Conservation (phyloP, 2,888 invertebrate genomes). For the Mechanitis messenoides region DNA sequence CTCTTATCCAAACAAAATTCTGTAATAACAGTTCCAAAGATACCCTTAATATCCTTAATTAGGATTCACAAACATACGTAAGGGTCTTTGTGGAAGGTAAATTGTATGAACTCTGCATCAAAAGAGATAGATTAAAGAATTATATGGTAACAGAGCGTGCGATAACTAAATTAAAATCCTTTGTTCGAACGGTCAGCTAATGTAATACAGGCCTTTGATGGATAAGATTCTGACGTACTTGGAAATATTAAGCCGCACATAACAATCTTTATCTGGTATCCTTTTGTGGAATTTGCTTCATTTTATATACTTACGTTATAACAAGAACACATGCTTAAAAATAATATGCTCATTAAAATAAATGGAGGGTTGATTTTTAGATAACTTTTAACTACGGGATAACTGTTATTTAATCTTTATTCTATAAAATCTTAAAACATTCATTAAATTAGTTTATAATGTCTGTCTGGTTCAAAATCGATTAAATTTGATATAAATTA, state of each 20-base stretch:
- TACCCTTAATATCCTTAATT: constrained; percentile 32
- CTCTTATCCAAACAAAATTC: neutral
- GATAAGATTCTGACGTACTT: constrained; percentile 40
- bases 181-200: constrained; percentile 52
- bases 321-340: too few relatives aligned
- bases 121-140: constrained; percentile 59
- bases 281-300: neutral
- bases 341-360: too few relatives aligned
- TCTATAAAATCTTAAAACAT: too few relatives aligned
- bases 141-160: constrained; percentile 56
- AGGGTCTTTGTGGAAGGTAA: constrained; percentile 55
- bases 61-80: constrained; percentile 47
- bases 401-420: too few relatives aligned
- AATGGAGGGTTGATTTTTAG: too few relatives aligned
- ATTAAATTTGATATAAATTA: too few relatives aligned
- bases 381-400: too few relatives aligned
- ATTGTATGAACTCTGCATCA: constrained; percentile 50
- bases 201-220: constrained; percentile 55
- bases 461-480: too few relatives aligned
- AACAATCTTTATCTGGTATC: constrained; percentile 2
- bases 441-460: too few relatives aligned
- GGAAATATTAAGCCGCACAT: constrained; percentile 14
- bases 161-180: constrained; percentile 67
- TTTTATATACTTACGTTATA: too few relatives aligned
- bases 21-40: constrained; percentile 11